Base-by-base conservation (phyloP, 2,888 invertebrate genomes). In the Lepeophtheirus nordmannii region DNA sequence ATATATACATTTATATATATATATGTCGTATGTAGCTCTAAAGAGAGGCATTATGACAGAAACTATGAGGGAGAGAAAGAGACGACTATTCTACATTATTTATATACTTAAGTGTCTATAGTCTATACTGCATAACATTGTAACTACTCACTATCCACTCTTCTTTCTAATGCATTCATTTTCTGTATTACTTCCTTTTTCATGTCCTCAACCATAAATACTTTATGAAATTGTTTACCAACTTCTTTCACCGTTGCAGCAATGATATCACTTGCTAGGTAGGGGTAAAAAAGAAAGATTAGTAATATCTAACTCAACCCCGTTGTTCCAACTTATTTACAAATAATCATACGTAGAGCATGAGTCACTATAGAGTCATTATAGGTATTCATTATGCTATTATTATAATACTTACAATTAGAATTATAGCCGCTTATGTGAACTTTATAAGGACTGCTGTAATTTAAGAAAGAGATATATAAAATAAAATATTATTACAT, bases 161-260 rank as follows among this genome's bases (percentile, higher is more conserved):
- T 23, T 60, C 64, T 61, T 60, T 68, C 68, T 30, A 68, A 60
- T 9, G 63, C 38, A 10, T 62, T 12, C 30, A 68, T 57, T 12
- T 66, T 61, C 12, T 67, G 41, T 10, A 61, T 67, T 12, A 68
- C 38, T 41, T 68, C 68, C 8, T 61, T 65, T 20, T 66, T 61
- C 17, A 67, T 60, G 22, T 68, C 68, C 63, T 68, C 68, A 23
- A 68, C 59, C 46, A 56, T 58, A 59, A 68, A 63, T 10, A 68
- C 64, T 23, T 67, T 68, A 17, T 68, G 68, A 12, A 68, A 59
- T 41, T 69, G 65, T 10, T 60, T 46, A n/a, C 53, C 53, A 46
- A 46, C 53, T 46, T 46, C 53, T 17, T 46, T 46, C 53, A 46
- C 62, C n/a, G 67, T 64, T 30, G 60, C 67, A 7, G 64, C 67